Evolutionary conservation across 2,888 invertebrate species (phyloP).

Genomic region (Aquatica leii): DNA sequence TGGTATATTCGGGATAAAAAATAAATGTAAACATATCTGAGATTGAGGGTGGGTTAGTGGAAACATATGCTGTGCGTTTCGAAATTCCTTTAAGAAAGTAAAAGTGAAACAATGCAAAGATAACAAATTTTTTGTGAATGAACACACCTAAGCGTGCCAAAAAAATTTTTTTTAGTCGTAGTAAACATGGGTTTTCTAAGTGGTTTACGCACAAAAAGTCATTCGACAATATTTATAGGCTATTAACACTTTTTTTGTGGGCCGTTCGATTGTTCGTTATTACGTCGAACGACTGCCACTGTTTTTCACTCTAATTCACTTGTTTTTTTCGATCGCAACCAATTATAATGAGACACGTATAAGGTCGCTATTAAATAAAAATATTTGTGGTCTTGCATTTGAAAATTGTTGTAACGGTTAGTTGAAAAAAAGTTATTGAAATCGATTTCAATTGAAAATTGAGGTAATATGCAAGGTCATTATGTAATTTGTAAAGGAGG

Average conservation of each 20-base stretch:
- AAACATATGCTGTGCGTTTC: constrained; percentile 29
- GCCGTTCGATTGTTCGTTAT: constrained; percentile 37
- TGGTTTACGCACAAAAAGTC: constrained; percentile 40
- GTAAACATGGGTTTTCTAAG: constrained; percentile 36
- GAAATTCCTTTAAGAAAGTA: constrained; percentile 36
- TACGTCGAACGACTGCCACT: constrained; percentile 35
- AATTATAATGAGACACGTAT: constrained; percentile 31
- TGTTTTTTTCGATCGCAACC: constrained; percentile 23
- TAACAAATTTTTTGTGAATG: constrained; percentile 25
- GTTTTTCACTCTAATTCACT: constrained; percentile 30
- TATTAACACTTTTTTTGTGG: constrained; percentile 39
- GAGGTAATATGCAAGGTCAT: constrained; percentile 6
- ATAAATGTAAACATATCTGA: constrained; percentile 41
- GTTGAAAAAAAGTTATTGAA: constrained; percentile 8
- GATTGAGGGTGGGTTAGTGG: constrained; percentile 38
- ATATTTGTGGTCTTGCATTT: constrained; percentile 26
- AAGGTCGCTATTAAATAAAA: constrained; percentile 26
- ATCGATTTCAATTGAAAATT: constrained; percentile 11
- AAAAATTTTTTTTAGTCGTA: constrained; percentile 31
- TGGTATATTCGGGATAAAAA: constrained; percentile 37
- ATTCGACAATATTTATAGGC: constrained; percentile 39
- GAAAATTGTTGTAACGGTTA: constrained; percentile 12
- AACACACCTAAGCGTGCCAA: constrained; percentile 32
- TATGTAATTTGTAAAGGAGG: no score
- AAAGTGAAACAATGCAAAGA: constrained; percentile 23